A percentile compares a stretch with the other conserved stretches of the same genome.
These are phyloP conservation scores for Drosophila borborema DNA, from an alignment of 2,888 invertebrate species.

Conservation along the genomic window DNA sequence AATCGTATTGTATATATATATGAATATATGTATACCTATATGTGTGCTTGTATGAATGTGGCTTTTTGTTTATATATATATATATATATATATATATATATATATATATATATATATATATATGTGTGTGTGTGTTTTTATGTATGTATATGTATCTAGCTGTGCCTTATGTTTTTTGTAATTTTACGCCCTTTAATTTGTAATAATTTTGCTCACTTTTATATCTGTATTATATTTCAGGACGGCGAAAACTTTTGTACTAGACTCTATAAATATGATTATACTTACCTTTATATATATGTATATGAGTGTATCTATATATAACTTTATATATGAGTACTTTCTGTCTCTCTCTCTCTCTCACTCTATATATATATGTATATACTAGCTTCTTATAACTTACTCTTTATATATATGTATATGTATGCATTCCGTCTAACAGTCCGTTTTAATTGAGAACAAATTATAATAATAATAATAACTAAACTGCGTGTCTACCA, in stretches of 20 bases:
- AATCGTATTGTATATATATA: slow-evolving; percentile 24
- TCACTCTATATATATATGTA: slow-evolving; percentile 35
- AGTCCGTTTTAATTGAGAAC: slow-evolving; percentile 45
- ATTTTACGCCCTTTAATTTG: slow-evolving; percentile 64
- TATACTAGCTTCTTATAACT: slow-evolving; percentile 52
- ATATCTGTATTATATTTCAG: slow-evolving; percentile 87
- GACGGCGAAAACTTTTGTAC: slow-evolving; percentile 88
- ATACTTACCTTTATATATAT: slow-evolving; percentile 47
- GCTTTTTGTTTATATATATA: background rate
- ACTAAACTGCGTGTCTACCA: slow-evolving; percentile 27
- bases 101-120: too few species aligned
- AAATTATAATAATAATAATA: slow-evolving; percentile 1
- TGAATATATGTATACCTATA: background rate
- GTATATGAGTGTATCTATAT: slow-evolving; percentile 13
- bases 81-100: slow-evolving; percentile 14
- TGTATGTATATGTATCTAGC: background rate
- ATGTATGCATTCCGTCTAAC: slow-evolving; percentile 53
- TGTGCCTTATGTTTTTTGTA: slow-evolving; percentile 40
- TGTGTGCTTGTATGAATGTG: background rate
- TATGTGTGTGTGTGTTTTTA: background rate
- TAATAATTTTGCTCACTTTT: slow-evolving; percentile 83
- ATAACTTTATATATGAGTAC: slow-evolving; percentile 43
- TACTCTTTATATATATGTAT: slow-evolving; percentile 33
- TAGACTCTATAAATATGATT: slow-evolving; percentile 84
- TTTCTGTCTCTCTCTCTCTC: slow-evolving; percentile 24